These are phyloP conservation scores for Euura saliciscinereae DNA, from an alignment of 1,140 invertebrate genomes.

Conservation along the genomic window DNA sequence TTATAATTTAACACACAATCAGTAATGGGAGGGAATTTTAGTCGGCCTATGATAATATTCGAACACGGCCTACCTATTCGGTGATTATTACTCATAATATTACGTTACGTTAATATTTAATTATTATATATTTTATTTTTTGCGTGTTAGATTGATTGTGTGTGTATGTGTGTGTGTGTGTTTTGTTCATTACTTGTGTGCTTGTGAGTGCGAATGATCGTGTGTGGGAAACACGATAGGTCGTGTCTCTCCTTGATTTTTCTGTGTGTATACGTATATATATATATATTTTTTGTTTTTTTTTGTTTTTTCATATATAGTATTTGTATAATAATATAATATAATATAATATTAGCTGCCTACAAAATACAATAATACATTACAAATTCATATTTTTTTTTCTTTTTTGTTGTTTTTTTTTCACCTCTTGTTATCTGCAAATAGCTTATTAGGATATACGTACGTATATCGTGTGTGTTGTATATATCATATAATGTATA, in stretches of 20 bases:
- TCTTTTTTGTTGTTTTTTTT: slow-evolving; percentile 14
- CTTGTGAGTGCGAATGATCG: slow-evolving; percentile 9
- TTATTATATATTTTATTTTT: slow-evolving; percentile 39
- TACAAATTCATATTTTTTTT: slow-evolving; percentile 35
- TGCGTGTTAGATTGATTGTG: background rate
- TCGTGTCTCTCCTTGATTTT: background rate
- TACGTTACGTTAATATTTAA: slow-evolving; percentile 40
- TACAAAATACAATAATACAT: slow-evolving; percentile 48
- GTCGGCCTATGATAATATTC: slow-evolving; percentile 46
- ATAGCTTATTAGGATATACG: slow-evolving; percentile 40
- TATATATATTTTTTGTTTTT: slow-evolving; percentile 25
- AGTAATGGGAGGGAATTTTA: slow-evolving; percentile 57
- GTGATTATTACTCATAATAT: slow-evolving; percentile 41
- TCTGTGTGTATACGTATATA: slow-evolving; percentile 14
- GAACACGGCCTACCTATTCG: slow-evolving; percentile 44
- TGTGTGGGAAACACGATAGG: background rate
- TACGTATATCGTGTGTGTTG: slow-evolving; percentile 24
- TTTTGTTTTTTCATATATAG: slow-evolving; percentile 23
- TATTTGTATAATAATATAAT: slow-evolving; percentile 35
- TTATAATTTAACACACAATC: slow-evolving; percentile 59
- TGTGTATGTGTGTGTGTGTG: slow-evolving; percentile 13
- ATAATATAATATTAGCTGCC: slow-evolving; percentile 37
- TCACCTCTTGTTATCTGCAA: slow-evolving; percentile 37
- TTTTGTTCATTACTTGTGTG: no score
- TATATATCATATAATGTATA: slow-evolving; percentile 25